Base-by-base conservation (phyloP, 1,140 invertebrate species). In the Oryzaephilus surinamensis region DNA sequence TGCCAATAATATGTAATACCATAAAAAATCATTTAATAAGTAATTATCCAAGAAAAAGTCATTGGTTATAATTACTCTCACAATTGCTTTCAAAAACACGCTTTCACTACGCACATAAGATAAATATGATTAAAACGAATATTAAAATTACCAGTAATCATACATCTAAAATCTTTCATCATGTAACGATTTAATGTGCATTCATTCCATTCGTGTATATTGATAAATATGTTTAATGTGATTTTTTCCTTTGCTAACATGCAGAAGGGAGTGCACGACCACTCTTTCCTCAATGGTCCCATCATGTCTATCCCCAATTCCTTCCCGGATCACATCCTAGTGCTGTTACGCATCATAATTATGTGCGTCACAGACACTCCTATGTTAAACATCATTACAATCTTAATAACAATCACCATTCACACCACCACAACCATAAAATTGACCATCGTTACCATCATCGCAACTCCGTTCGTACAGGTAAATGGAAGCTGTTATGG, bases 231-330 rank as follows among this genome's bases (percentile, higher is more conserved):
- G n/a, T n/a, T n/a, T 41, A 27, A 35, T 26, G 24, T 34, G 12
- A 27, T 30, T 34, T 24, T 40, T 16, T 28, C 26, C 16, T 42
- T 42, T 18, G 31, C 36, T 41, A 23, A 30, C 28, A 23, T 46
- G 47, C 50, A 59, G 58, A 58, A 46, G 52, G 59, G 44, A 63
- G 59, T 51, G 55, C 59, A 23, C 73, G 84, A 61, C 85, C 86
- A 54, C 72, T 88, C 59, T 90, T 89, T 64, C 84, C 85, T 52
- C 84, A 89, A 69, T 89, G 86, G 85, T 88, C 84, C 52, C 84
- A 89, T 68, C 84, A 89, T 69, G 84, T 89, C 55, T 88, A 88
- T 66, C 84, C 85, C 49, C 85, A 89, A 76, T 89, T 88, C 72
- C 74, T 89, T 64, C 84, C 85, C 50, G 82, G 82, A 63, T 79